Evolutionary conservation across 2,888 invertebrate genomes (phyloP).

Genomic region (Lacanobia oleracea): DNA sequence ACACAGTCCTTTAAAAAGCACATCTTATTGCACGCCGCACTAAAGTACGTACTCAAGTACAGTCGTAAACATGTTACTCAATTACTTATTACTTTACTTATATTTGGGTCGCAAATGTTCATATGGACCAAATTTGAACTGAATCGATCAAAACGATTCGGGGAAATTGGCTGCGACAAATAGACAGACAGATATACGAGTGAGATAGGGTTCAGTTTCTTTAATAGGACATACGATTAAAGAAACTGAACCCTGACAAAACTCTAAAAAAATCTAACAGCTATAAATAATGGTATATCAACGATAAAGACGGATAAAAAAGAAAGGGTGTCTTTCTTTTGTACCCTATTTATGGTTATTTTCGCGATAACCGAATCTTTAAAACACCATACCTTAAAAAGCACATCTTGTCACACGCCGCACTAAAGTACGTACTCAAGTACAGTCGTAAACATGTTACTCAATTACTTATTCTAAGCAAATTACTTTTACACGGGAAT

Average conservation of each 20-base stretch:
- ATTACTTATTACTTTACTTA: conserved; percentile 81
- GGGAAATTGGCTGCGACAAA: too few species aligned
- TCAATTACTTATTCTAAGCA: conserved; percentile 79
- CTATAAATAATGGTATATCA: too few species aligned
- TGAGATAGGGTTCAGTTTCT: too few species aligned
- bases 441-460: conserved; percentile 53
- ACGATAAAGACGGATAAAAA: too few species aligned
- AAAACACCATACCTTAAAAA: conserved; percentile 6
- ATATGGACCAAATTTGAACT: too few species aligned
- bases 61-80: conserved; percentile 60
- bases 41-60: conserved; percentile 41
- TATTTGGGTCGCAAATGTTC: too few species aligned
- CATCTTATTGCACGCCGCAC: conserved; percentile 21
- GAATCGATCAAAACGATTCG: too few species aligned
- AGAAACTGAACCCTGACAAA: too few species aligned
- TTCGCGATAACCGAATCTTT: not conserved
- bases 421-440: conserved; percentile 41
- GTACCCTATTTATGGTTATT: not conserved
- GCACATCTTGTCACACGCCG: conserved; percentile 18
- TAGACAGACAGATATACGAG: too few species aligned
- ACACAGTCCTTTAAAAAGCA: conserved; percentile 6
- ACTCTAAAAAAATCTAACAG: too few species aligned
- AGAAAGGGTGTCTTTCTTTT: not conserved
- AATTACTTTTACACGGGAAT: conserved; percentile 71
- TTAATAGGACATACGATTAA: too few species aligned